These are phyloP conservation scores for Holotrichia oblita DNA, from an alignment of 1,140 invertebrate genomes.

Conservation along the genomic window DNA sequence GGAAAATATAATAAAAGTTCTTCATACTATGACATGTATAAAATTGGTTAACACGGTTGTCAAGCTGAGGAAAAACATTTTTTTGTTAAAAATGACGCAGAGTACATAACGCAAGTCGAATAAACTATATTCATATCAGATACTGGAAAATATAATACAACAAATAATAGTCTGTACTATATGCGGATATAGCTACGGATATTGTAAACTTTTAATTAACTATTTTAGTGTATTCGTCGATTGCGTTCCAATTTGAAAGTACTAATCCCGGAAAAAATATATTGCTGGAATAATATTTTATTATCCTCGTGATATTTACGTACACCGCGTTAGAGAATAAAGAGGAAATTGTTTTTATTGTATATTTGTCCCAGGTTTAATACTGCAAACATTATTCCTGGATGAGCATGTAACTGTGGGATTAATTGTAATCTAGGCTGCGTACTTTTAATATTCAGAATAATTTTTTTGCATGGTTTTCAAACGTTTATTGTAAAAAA, in stretches of 20 bases:
- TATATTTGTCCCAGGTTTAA: too few relatives aligned
- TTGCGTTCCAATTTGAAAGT: not conserved
- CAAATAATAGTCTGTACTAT: not conserved
- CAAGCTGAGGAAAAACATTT: too few relatives aligned
- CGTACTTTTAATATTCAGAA: not conserved
- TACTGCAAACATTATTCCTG: not conserved
- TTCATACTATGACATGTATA: too few relatives aligned
- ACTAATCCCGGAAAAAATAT: not conserved
- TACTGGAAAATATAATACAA: not conserved
- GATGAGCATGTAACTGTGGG: not conserved
- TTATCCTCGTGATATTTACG: not conserved
- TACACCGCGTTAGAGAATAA: too few relatives aligned
- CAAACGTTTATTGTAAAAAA: too few relatives aligned
- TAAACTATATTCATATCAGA: too few relatives aligned
- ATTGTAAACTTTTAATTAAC: not conserved
- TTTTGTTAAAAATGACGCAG: too few relatives aligned
- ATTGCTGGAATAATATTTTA: not conserved
- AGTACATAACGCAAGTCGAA: too few relatives aligned
- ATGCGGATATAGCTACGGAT: not conserved
- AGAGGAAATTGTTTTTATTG: too few relatives aligned
- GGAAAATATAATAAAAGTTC: too few relatives aligned
- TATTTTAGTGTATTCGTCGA: not conserved
- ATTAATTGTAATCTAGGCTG: not conserved
- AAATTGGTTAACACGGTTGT: too few relatives aligned
- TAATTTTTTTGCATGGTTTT: too few relatives aligned